phyloP scores from a whole-genome alignment of 2,888 invertebrate species.

The Amphipoea lucens region DNA sequence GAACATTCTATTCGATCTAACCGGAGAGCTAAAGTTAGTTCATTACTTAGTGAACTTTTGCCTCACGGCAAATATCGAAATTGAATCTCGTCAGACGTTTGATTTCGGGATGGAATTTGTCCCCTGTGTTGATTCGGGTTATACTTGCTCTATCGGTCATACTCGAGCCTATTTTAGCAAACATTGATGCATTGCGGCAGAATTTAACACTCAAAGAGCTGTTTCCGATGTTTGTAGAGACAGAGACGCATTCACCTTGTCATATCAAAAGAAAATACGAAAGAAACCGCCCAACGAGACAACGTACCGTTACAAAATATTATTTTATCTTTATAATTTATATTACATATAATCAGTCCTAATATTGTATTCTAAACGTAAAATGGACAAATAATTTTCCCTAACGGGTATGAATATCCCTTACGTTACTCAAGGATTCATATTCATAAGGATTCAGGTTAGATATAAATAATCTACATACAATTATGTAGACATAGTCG shows the following conservation, averaged over 20 bases:
- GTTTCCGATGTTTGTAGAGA: neutral
- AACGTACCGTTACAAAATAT: neutral
- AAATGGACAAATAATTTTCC: neutral
- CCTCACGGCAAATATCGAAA: conserved; percentile 49
- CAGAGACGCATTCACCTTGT: neutral
- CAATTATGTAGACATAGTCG: neutral
- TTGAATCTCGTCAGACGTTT: conserved; percentile 37
- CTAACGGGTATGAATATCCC: neutral
- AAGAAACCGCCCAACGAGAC: neutral
- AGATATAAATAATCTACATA: neutral
- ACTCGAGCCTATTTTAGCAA: conserved; percentile 8
- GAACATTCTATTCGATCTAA: conserved; percentile 17
- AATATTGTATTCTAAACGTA: neutral
- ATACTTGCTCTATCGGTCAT: conserved; percentile 27
- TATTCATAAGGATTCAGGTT: conserved; percentile 20
- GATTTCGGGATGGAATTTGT: conserved; percentile 40
- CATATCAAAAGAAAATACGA: neutral
- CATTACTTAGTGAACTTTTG: conserved; percentile 56
- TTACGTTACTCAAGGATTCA: conserved; percentile 4
- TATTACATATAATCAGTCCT: neutral
- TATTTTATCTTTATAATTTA: neutral
- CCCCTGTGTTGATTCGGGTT: conserved; percentile 32
- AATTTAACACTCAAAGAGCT: conserved; percentile 4
- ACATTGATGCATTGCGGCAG: conserved; percentile 44
- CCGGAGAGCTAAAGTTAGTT: conserved; percentile 44